Evolutionary conservation across 1,140 invertebrate genomes (phyloP), one percentile per base, ranked within the genome.

Genomic region (Magallana angulata): DNA sequence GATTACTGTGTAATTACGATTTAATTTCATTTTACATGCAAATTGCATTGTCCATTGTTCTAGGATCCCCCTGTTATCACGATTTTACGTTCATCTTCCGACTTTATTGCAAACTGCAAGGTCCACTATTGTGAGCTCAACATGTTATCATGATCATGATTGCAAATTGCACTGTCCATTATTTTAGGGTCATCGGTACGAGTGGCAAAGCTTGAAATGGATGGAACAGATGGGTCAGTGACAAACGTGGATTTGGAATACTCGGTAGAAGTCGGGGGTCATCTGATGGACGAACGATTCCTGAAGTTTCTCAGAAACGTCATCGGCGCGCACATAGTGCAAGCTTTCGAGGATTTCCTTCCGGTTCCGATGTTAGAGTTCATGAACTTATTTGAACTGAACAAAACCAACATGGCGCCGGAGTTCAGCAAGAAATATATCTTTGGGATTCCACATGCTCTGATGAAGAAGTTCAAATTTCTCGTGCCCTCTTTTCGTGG

Each of bases 301-400:
- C 7, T 76, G 12, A 30, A 24, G 14, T 76, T 76, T 36, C 24
- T 76, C 24, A 36, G 68, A 76, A 76, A 76, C 36, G 68, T 76
- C 24, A 18, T 76, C 14, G 68, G 68, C 1, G 24, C 68, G 18
- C 12, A 76, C 8, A 30, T 76, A 0, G 36, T 76, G 1, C 68
- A 76, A 24, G 68, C 68, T 0, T 76, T 76, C 11, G 68, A 76
- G 68, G 68, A 76, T 24, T 76, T 36, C 14, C 24, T 76, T 11
- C 68, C 68, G 11, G 24, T 76, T 30, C 68, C 24, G 24, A 76
- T 76, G 68, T 30, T 7, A 9, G 68, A 76, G 30, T 76, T 76
- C 9, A 76, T 76, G 68, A 76, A 30, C 30, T 76, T 76, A 76
- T 76, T 76, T 76, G 68, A 76, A 76, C 24, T 76, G 7, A 76